Evolutionary conservation across 2,797 vertebrate genomes (phyloP).

Genomic region (Acanthurus tractus): DNA sequence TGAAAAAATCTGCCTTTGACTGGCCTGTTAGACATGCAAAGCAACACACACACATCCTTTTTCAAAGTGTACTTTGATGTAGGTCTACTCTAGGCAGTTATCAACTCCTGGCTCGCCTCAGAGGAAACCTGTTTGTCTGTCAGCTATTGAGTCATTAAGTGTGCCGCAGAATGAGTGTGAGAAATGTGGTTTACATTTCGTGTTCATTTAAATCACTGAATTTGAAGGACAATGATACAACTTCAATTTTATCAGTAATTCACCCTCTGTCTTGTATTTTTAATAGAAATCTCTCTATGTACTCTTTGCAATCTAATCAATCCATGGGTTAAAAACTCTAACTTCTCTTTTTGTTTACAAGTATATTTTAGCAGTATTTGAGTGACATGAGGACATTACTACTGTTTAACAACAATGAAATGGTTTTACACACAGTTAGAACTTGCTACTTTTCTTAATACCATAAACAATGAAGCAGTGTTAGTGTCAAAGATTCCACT

Average conservation of each 20-base stretch:
- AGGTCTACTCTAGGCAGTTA: not conserved
- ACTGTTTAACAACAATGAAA: not conserved
- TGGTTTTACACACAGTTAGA: not conserved
- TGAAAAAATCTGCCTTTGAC: not conserved
- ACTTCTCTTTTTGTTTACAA: not conserved
- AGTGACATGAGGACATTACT: not conserved
- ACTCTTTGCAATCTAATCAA: not conserved
- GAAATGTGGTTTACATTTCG: slow-evolving; percentile 19
- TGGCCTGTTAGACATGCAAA: not conserved
- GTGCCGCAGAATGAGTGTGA: slow-evolving; percentile 8
- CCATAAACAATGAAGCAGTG: not conserved
- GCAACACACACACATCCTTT: not conserved
- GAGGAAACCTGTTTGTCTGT: slow-evolving; percentile 9
- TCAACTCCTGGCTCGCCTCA: not conserved
- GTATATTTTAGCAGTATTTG: not conserved
- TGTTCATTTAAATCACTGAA: not conserved
- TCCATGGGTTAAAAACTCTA: not conserved
- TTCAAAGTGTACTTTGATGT: slow-evolving; percentile 16
- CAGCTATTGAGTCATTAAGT: slow-evolving; percentile 19
- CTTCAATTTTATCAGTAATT: not conserved
- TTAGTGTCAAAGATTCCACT: not conserved
- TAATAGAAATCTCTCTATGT: not conserved
- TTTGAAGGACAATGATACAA: not conserved
- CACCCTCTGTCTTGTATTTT: not conserved
- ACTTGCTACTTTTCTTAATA: not conserved